Percentiles rank a stretch among this genome's conserved stretches.
Evolutionary conservation across 2,888 invertebrate species (phyloP).

Genomic region (Lingula anatina): DNA sequence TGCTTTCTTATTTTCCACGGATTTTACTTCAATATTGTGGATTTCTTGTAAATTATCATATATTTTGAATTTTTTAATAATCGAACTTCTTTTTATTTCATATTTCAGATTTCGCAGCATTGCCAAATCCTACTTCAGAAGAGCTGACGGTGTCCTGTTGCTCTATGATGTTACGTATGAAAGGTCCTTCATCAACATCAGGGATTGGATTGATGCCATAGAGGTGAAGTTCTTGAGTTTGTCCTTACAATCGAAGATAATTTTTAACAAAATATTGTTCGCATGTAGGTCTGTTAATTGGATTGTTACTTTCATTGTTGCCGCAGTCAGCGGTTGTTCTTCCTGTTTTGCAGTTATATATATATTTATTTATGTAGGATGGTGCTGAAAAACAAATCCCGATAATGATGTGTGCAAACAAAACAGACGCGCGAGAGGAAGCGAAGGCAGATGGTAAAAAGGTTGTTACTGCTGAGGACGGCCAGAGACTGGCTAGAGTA

Average conservation of each 20-base stretch:
- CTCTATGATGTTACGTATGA: slow-evolving; percentile 61
- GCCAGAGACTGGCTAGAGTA: slow-evolving; percentile 54
- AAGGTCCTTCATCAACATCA: slow-evolving; percentile 58
- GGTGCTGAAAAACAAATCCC: slow-evolving; percentile 57
- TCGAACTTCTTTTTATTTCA: slow-evolving; percentile 3
- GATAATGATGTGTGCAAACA: slow-evolving; percentile 60
- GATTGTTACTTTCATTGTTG: no score
- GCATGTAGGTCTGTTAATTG: no score
- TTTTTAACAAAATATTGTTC: no score
- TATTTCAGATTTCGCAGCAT: slow-evolving; percentile 57
- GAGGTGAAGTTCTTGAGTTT: no score
- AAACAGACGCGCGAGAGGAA: slow-evolving; percentile 57
- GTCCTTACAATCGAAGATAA: no score
- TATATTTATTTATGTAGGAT: slow-evolving; percentile 54
- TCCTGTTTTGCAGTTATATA: no score
- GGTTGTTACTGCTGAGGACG: slow-evolving; percentile 50
- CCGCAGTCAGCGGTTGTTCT: no score
- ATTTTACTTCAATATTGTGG: not conserved
- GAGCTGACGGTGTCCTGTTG: slow-evolving; percentile 61
- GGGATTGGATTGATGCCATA: slow-evolving; percentile 60
- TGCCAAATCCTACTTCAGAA: slow-evolving; percentile 61
- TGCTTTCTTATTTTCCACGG: not conserved
- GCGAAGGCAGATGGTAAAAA: slow-evolving; percentile 31
- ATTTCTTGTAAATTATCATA: no score
- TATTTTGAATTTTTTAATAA: no score